These are phyloP conservation scores for Colletes collaris DNA, from an alignment of 2,888 invertebrate genomes.

Conservation along the genomic window DNA sequence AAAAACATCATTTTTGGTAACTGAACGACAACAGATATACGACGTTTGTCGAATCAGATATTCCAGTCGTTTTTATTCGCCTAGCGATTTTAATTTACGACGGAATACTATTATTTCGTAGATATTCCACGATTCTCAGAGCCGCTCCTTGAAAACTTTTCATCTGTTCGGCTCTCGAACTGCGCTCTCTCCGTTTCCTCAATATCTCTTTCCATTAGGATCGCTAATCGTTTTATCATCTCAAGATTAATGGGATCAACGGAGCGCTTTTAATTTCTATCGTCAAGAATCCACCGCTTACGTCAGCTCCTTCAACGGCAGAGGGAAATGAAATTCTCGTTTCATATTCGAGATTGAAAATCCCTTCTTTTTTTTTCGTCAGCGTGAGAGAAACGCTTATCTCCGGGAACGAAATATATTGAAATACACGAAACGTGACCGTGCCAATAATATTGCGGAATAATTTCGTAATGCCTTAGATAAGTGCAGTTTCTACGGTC, in stretches of 20 bases:
- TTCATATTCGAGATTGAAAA: constrained; percentile 54
- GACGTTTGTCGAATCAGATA: not conserved
- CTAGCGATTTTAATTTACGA: constrained; percentile 49
- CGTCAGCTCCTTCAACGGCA: constrained; percentile 53
- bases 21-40: constrained; percentile 2
- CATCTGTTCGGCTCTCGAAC: constrained; percentile 52
- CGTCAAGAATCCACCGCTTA: constrained; percentile 62
- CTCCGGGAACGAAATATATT: constrained; percentile 18
- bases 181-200: constrained; percentile 51
- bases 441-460: not conserved
- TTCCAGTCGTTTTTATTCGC: constrained; percentile 16
- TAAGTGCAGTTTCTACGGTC: not conserved
- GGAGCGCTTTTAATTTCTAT: constrained; percentile 68
- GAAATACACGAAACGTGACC: constrained; percentile 26
- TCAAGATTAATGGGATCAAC: constrained; percentile 70
- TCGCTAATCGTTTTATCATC: constrained; percentile 72
- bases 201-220: constrained; percentile 66
- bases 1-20: not conserved
- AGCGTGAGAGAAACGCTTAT: constrained; percentile 27
- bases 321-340: constrained; percentile 59
- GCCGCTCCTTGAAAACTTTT: constrained; percentile 50
- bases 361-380: constrained; percentile 32
- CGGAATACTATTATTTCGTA: constrained; percentile 53
- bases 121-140: constrained; percentile 40
- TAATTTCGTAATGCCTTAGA: not conserved